A percentile compares a stretch with the other conserved stretches of the same genome.
These are phyloP conservation scores for Leucophora obtusa DNA, from an alignment of 2,888 invertebrate genomes.

Conservation along the genomic window DNA sequence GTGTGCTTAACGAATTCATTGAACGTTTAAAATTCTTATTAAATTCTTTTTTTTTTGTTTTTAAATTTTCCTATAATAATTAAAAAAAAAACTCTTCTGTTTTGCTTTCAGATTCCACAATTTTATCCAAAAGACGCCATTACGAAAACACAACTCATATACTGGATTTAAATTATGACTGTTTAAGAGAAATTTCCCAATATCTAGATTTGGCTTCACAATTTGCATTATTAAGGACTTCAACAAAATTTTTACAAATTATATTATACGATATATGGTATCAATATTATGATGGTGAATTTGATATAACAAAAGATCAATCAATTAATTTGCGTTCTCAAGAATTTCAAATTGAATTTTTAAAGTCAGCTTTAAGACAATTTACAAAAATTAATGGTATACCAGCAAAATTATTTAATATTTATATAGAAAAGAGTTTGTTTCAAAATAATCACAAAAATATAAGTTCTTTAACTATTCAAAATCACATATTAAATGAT, in stretches of 20 bases:
- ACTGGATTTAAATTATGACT: conserved; percentile 19
- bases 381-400: conserved; percentile 14
- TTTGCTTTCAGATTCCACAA: conserved; percentile 9
- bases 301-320: conserved; percentile 16
- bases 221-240: conserved; percentile 17
- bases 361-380: neutral
- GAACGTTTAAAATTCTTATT: no score
- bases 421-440: neutral
- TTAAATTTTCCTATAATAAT: no score
- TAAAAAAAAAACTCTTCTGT: no score
- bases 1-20: no score
- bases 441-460: neutral
- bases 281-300: neutral
- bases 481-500: neutral
- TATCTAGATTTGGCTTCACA: conserved; percentile 28
- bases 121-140: neutral
- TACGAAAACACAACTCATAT: neutral
- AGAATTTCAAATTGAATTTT: conserved; percentile 33
- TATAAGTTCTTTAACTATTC: neutral
- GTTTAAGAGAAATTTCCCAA: conserved; percentile 24
- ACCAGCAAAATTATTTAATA: neutral
- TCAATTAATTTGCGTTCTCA: neutral
- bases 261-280: conserved; percentile 42
- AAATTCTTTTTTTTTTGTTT: no score
- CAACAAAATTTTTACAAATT: neutral